Evolutionary conservation across 2,797 vertebrate species (phyloP).

Genomic region (Ataeniobius toweri): DNA sequence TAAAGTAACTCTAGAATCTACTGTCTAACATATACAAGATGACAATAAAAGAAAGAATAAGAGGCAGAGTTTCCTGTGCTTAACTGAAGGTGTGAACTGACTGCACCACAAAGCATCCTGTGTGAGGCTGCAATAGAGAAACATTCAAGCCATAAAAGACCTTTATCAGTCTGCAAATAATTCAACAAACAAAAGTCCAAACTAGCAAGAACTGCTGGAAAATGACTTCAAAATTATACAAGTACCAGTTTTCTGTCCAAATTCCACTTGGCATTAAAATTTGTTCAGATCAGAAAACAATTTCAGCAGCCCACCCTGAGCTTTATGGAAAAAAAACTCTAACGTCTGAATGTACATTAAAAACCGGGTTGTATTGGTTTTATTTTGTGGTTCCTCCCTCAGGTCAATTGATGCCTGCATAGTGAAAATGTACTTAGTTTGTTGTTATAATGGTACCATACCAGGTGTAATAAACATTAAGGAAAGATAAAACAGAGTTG

Average conservation of each 20-base stretch:
- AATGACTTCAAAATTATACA: too few relatives aligned
- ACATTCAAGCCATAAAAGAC: neutral
- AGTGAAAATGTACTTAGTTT: neutral
- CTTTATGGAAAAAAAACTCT: neutral
- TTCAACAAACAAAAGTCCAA: too few relatives aligned
- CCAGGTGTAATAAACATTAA: neutral
- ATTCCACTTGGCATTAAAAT: neutral
- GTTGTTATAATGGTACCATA: neutral
- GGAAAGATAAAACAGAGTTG: neutral
- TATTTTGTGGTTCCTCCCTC: neutral
- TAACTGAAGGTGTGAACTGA: conserved; percentile 13
- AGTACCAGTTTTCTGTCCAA: too few relatives aligned
- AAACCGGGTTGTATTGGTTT: neutral
- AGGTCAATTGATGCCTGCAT: neutral
- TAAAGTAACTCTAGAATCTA: neutral
- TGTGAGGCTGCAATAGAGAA: neutral
- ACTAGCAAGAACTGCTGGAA: too few relatives aligned
- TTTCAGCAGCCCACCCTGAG: neutral
- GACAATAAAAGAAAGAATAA: neutral
- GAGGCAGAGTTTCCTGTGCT: conserved; percentile 34
- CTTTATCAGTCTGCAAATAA: too few relatives aligned
- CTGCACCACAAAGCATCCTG: conserved; percentile 32
- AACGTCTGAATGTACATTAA: too few relatives aligned
- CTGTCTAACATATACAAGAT: neutral
- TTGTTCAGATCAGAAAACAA: neutral